phyloP scores from a whole-genome alignment of 2,797 vertebrate species.

The Ceryle rudis region DNA sequence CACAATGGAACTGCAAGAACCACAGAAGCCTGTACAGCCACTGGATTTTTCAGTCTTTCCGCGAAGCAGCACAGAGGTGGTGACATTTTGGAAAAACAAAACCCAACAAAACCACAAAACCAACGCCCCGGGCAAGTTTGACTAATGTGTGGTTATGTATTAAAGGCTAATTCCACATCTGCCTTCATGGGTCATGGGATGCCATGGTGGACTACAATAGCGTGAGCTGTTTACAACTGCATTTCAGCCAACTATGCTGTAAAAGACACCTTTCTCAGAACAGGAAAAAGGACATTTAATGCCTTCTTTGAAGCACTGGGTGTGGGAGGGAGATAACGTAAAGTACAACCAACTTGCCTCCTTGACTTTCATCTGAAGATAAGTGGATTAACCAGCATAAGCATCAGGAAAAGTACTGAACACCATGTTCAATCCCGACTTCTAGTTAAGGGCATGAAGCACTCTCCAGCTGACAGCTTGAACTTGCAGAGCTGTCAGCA shows the following conservation, averaged over 20 bases:
- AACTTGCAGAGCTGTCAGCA: not conserved
- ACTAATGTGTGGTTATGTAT: not conserved
- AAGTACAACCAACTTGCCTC: not conserved
- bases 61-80: not conserved
- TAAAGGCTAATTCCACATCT: constrained; percentile 9
- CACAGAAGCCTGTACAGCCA: rapidly evolving
- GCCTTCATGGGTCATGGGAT: not conserved
- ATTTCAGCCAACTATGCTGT: not conserved
- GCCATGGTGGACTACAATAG: not conserved
- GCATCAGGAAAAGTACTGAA: not conserved
- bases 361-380: not conserved
- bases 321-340: not conserved
- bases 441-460: not conserved
- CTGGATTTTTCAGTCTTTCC: not conserved
- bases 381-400: not conserved
- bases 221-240: not conserved
- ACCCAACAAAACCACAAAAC: not conserved
- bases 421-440: not conserved
- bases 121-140: not conserved
- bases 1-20: not conserved
- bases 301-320: not conserved
- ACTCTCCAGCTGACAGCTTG: not conserved
- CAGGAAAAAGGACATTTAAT: not conserved
- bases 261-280: not conserved
- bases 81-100: not conserved